Evolutionary conservation across 2,888 invertebrate genomes (phyloP), one percentile per base, ranked within the genome.

Genomic region (Hartigia nigra): DNA sequence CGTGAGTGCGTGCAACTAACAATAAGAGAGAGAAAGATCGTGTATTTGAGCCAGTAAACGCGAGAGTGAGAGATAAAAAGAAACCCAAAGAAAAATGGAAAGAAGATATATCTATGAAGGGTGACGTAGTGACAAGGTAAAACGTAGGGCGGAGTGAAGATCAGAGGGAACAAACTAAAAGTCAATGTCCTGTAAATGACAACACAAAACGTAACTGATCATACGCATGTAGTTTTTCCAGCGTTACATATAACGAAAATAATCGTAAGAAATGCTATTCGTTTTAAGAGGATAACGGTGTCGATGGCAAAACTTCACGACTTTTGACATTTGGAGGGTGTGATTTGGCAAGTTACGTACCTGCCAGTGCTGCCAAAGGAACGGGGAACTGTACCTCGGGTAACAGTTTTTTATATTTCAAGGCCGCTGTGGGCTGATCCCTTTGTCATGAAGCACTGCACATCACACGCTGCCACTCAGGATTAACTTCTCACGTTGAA

Each of bases 371-470:
- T 32, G 80, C 83, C 79, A 80, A 83, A 82, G 81, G 39, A 77
- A 84, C 78, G 78, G 80, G 78, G 81, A 83, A 83, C 82, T 84
- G 82, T 82, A 81, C 84, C 83, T 84, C 80, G 84, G 79, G 82
- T 80, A 81, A 79, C 83, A 84, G 80, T 84, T 82, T 81, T 83
- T 86, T 84, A 83, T 81, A 81, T 79, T 79, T 78, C 77, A 77
- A 76, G 79, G 88, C 88, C 88, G 80, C 87, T 72, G 80, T 77
- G 82, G 88, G 86, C 88, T 82, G 81, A 82, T 85, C 81, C 86
- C 82, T 89, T 86, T 82, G 87, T 89, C 89, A 89, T 87, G 82
- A 88, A 87, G 84, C 86, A 88, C 86, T 80, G 79, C 84, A 86
- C 89, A 89, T 88, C 36, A 81, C 37, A 78, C 76, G 55, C 70